phyloP scores from a whole-genome alignment of 2,888 invertebrate genomes.

The Subacronicta megacephala region DNA sequence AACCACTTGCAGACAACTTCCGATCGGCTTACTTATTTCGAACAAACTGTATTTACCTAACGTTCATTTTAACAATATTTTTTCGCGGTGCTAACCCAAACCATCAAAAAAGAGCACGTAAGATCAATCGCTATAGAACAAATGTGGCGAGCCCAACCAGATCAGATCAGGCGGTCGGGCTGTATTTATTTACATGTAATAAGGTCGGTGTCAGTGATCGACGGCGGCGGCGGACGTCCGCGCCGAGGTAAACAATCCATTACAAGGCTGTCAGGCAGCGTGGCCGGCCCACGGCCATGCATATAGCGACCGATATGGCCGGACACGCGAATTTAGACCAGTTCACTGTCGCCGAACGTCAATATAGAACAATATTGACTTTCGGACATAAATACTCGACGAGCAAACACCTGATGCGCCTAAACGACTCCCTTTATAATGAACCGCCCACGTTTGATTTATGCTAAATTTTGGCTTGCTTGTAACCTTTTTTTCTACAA shows the following conservation, averaged over 20 bases:
- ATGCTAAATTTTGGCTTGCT: constrained; percentile 3
- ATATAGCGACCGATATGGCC: constrained; percentile 73
- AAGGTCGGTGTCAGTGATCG: constrained; percentile 84
- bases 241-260: constrained; percentile 83
- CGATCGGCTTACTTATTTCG: too few species aligned
- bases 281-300: constrained; percentile 62
- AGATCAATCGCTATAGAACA: constrained; percentile 59
- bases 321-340: constrained; percentile 78
- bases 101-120: constrained; percentile 39
- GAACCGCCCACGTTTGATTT: constrained; percentile 30
- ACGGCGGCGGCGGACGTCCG: constrained; percentile 79
- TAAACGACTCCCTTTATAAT: constrained; percentile 40
- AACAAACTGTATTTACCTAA: too few species aligned
- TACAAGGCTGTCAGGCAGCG: constrained; percentile 76
- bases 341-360: constrained; percentile 66
- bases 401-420: constrained; percentile 27
- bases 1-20: too few species aligned
- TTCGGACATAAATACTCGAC: constrained; percentile 61
- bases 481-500: not conserved
- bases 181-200: constrained; percentile 87
- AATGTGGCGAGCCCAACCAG: constrained; percentile 44
- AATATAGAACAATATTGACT: constrained; percentile 73
- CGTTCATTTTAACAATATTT: constrained; percentile 14
- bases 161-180: constrained; percentile 62
- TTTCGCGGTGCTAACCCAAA: constrained; percentile 30